A percentile compares a stretch with the other conserved stretches of the same genome.
phyloP scores from a whole-genome alignment of 2,888 invertebrate genomes.

The Melieria crassipennis region DNA sequence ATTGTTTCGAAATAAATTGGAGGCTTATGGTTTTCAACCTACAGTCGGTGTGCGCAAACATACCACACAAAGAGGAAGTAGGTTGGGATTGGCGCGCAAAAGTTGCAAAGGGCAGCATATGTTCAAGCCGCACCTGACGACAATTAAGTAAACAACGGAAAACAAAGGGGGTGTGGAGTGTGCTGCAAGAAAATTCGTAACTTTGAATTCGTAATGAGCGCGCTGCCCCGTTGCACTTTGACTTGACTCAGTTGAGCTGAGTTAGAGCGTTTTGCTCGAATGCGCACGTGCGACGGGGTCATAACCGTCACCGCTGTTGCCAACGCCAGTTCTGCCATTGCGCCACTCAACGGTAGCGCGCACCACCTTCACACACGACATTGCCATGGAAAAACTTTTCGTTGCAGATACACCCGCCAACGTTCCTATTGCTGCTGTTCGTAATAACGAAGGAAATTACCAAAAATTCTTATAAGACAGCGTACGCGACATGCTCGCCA shows the following conservation, averaged over 20 bases:
- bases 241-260: conserved; percentile 22
- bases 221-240: conserved; percentile 27
- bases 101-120: too few relatives aligned
- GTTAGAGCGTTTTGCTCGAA: conserved; percentile 23
- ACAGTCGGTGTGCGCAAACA: too few relatives aligned
- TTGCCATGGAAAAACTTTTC: conserved; percentile 21
- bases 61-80: too few relatives aligned
- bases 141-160: conserved; percentile 11
- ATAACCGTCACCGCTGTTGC: conserved; percentile 11
- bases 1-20: too few relatives aligned
- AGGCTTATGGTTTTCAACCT: too few relatives aligned
- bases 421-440: conserved; percentile 13
- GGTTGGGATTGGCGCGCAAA: too few relatives aligned
- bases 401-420: neutral
- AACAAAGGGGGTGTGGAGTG: neutral
- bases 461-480: conserved; percentile 18
- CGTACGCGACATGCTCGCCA: conserved; percentile 12
- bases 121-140: conserved; percentile 24
- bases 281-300: conserved; percentile 27
- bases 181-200: conserved; percentile 20
- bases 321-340: neutral
- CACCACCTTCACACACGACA: too few relatives aligned
- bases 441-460: conserved; percentile 24
- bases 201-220: conserved; percentile 26
- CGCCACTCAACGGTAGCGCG: too few relatives aligned